These are phyloP conservation scores for Rugalucina vietnamica DNA, from an alignment of 2,888 invertebrate genomes.

Conservation along the genomic window DNA sequence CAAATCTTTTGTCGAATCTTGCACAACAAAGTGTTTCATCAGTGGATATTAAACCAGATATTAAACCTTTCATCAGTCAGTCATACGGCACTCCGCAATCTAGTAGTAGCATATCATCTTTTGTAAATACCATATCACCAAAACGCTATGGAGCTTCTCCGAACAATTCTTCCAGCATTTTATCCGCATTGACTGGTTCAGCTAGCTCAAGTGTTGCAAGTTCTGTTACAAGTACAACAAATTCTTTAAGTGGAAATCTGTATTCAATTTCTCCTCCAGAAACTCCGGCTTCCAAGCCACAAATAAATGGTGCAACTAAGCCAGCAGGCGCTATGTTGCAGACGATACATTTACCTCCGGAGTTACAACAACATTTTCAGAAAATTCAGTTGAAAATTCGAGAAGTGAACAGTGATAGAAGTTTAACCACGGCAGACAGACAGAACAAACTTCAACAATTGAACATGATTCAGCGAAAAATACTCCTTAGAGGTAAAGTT, in stretches of 20 bases:
- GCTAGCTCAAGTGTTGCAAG: background rate
- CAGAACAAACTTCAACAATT: conserved; percentile 87
- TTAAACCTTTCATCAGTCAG: background rate
- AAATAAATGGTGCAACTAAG: conserved; percentile 9
- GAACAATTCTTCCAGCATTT: background rate
- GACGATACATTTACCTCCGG: conserved; percentile 65
- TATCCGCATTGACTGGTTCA: background rate
- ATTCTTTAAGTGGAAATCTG: background rate
- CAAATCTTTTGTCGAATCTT: conserved; percentile 43
- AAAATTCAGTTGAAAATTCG: conserved; percentile 89
- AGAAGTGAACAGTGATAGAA: conserved; percentile 86
- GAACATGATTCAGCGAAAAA: conserved; percentile 89
- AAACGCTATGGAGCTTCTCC: background rate
- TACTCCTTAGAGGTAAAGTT: conserved; percentile 90
- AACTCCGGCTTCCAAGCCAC: conserved; percentile 20
- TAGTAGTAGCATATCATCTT: background rate
- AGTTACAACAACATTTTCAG: conserved; percentile 77
- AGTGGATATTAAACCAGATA: background rate
- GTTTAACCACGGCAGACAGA: conserved; percentile 85
- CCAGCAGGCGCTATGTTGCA: conserved; percentile 59
- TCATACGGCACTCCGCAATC: background rate
- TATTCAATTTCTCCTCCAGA: background rate
- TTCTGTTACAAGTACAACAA: background rate
- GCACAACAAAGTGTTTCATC: conserved; percentile 14
- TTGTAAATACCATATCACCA: background rate